A percentile compares a stretch with the other conserved stretches of the same genome.
Conservation (phyloP, 2,113 vertebrate genomes). For the Antennarius striatus region DNA sequence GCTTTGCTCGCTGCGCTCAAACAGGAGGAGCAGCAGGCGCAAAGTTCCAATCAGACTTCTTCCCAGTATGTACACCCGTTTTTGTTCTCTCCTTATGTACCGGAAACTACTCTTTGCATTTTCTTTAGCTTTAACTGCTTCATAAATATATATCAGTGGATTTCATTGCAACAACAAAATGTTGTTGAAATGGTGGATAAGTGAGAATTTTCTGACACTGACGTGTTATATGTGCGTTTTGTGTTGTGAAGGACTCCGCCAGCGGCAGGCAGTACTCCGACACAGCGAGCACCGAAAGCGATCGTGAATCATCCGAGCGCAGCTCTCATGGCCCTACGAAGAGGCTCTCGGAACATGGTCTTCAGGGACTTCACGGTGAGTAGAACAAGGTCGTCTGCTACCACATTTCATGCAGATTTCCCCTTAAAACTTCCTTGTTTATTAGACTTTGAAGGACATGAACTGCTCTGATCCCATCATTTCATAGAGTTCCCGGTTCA, state of each 20-base stretch:
- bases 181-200: neutral
- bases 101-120: neutral
- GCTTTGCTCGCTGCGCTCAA: constrained; percentile 94
- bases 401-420: no score
- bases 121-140: neutral
- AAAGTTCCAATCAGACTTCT: constrained; percentile 90
- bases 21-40: constrained; percentile 92
- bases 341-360: constrained; percentile 97
- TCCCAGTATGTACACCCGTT: constrained; percentile 78
- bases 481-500: no score
- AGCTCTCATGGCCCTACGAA: constrained; percentile 95
- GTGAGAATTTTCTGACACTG: neutral
- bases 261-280: constrained; percentile 80
- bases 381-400: constrained; percentile 22
- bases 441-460: no score
- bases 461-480: no score
- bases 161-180: neutral
- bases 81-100: no score
- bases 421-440: neutral
- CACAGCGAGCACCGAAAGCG: constrained; percentile 92
- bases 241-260: constrained; percentile 82
- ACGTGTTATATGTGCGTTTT: neutral
- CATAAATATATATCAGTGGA: no score
- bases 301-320: constrained; percentile 98
- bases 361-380: constrained; percentile 99